These are phyloP conservation scores for Leptosomus discolor DNA, from an alignment of 2,113 vertebrate species.

Conservation along the genomic window DNA sequence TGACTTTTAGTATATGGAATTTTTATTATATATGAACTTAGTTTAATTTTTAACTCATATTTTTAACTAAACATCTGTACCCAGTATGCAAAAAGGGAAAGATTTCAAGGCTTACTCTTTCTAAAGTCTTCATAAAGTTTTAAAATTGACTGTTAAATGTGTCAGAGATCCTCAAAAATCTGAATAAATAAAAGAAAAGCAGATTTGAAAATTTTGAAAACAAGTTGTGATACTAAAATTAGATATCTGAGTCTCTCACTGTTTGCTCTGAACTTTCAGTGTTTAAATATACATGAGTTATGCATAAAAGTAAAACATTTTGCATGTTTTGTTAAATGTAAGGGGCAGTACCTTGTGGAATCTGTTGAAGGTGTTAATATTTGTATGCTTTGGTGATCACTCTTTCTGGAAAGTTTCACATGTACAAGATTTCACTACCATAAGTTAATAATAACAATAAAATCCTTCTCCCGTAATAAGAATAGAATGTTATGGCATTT, in stretches of 20 bases:
- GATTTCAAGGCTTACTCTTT: background rate
- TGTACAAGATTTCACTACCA: background rate
- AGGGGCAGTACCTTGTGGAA: background rate
- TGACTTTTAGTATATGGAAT: background rate
- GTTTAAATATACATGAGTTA: conserved; percentile 5
- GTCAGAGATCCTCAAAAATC: background rate
- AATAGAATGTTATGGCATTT: background rate
- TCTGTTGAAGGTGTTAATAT: background rate
- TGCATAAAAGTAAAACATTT: background rate
- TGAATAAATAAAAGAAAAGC: background rate
- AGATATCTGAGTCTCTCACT: background rate
- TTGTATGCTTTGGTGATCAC: background rate
- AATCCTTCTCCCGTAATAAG: background rate
- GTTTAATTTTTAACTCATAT: conserved; percentile 38
- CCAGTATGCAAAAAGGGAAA: background rate
- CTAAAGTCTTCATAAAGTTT: background rate
- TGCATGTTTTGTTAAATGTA: background rate
- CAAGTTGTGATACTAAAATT: background rate
- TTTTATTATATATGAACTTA: background rate
- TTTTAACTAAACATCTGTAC: conserved; percentile 9
- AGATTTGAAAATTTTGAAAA: background rate
- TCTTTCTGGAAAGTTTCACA: background rate
- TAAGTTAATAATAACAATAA: background rate
- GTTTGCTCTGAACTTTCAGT: conserved; percentile 3
- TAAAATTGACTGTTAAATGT: background rate